Conservation (phyloP, 2,888 invertebrate genomes). For the Eupithecia subumbrata region DNA sequence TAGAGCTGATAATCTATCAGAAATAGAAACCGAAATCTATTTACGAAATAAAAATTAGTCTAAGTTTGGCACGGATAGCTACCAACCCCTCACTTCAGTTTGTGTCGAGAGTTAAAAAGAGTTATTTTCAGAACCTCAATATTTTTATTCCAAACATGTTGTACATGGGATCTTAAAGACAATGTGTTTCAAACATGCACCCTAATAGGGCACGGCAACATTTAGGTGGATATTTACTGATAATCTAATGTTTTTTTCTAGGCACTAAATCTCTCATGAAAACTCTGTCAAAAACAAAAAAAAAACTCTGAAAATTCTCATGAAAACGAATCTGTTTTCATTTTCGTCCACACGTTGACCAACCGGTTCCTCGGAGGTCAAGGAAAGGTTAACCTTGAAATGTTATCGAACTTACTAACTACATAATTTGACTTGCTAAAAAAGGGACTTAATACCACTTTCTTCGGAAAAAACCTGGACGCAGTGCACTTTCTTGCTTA, state of each 20-base stretch:
- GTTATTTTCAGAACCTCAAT: background rate
- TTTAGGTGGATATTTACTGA: too few species aligned
- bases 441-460: background rate
- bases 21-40: background rate
- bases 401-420: conserved; percentile 12
- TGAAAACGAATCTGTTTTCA: conserved; percentile 9
- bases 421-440: conserved; percentile 11
- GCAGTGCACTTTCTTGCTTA: background rate
- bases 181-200: too few species aligned
- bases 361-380: conserved; percentile 9
- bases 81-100: background rate
- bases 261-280: too few species aligned
- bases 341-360: background rate
- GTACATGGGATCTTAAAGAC: too few species aligned
- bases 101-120: background rate
- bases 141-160: too few species aligned
- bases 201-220: too few species aligned
- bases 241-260: too few species aligned
- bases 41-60: background rate
- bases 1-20: too few species aligned
- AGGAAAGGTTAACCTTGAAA: conserved; percentile 16
- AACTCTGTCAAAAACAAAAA: too few species aligned
- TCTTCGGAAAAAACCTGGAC: background rate
- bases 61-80: background rate
- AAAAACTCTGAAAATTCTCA: too few species aligned